Conservation (phyloP, 2,888 invertebrate genomes). For the Acanthococcus lagerstroemiae region DNA sequence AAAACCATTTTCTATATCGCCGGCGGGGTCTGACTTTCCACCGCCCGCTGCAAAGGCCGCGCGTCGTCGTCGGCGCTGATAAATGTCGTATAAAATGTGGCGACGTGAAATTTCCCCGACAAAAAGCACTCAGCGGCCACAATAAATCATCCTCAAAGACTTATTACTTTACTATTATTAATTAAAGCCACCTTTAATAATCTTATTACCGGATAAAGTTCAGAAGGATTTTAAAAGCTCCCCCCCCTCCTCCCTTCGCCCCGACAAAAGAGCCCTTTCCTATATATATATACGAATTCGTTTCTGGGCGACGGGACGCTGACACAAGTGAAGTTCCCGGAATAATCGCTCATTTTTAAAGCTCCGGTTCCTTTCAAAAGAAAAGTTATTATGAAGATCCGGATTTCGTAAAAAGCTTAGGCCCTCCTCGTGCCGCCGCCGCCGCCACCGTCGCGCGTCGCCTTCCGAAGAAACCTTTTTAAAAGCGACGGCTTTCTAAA, state of each 20-base stretch:
- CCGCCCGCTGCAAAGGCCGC: too few relatives aligned
- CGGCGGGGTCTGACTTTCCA: too few relatives aligned
- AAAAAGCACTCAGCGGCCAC: too few relatives aligned
- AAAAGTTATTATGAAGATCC: constrained; percentile 25
- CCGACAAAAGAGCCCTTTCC: constrained; percentile 7
- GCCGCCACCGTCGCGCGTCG: background rate
- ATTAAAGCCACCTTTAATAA: constrained; percentile 26
- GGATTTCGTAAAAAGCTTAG: constrained; percentile 20
- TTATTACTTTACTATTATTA: constrained; percentile 25
- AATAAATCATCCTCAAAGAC: constrained; percentile 23
- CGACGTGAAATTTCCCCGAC: too few relatives aligned
- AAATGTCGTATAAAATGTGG: too few relatives aligned
- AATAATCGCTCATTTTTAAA: constrained; percentile 26
- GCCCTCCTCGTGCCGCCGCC: background rate
- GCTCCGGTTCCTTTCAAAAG: constrained; percentile 17
- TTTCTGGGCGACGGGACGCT: background rate
- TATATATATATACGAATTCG: background rate
- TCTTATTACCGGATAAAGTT: constrained; percentile 24
- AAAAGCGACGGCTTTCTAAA: background rate
- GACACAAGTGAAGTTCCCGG: constrained; percentile 19
- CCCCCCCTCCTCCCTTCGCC: too few relatives aligned
- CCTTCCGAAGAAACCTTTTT: too few relatives aligned
- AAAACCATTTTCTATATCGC: too few relatives aligned
- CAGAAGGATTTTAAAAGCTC: constrained; percentile 22
- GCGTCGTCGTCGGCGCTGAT: too few relatives aligned